Base-by-base conservation (phyloP, 2,888 invertebrate genomes). In the Sesamia inferens region DNA sequence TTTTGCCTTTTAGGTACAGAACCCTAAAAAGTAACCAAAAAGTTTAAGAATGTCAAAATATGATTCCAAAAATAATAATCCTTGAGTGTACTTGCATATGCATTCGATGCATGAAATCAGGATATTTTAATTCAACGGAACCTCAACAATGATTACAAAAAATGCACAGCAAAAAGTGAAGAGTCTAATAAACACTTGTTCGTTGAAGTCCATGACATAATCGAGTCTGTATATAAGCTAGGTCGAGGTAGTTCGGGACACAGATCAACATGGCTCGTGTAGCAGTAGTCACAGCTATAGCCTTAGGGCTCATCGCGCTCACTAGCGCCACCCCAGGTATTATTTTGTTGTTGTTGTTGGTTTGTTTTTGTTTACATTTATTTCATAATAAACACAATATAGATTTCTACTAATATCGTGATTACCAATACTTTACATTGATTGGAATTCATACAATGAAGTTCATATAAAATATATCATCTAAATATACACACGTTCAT, bases 301-400 rank as follows among this genome's bases (percentile, higher is more conserved):
- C 92, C 85, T 77, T 95, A 79, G 94, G 93, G 88, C 92, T 95
- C 39, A 68, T 93, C 65, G 93, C 90, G 76, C 93, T 92, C 88
- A 89, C 89, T 14, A 89, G 88, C 84, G 94, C 94, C 62, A 90
- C 93, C 59, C 92, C 95, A 93, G 95, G 95, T 94, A 93, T 54
- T 71, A 48, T 19, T 70, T 75, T 64, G 57, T 73, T 78, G 11
- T 68, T 70, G 16, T 64, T 62, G 19, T 66, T 68, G 3, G 31
- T 51, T 54, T 51, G 31, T 59, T 66, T 47, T 69, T 19, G 7
- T 59, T 48, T 55, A 19, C 3, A 47, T 44, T n/a, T 3, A 24
- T 8, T 31, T 44, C 14, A 14, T 11, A 55, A n/a, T 16, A 58
- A 64, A 57, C 24, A 31, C 10, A 0, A 16, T 7, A 14, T 42